phyloP scores from a whole-genome alignment of 1,140 invertebrate species.

The Drosophila nigrodunni region DNA sequence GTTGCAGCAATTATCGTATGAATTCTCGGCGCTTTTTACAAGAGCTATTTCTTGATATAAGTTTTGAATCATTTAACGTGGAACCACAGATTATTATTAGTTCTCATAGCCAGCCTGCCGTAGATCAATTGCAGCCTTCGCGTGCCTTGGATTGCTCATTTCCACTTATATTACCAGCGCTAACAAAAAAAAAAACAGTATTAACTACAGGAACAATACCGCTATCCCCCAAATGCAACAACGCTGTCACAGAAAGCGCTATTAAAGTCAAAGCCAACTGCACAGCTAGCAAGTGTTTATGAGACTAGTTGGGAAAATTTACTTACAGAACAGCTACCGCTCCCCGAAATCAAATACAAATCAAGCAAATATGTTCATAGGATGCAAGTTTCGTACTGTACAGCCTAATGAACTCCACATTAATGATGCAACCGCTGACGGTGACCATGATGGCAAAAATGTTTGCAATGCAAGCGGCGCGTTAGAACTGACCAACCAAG shows the following conservation, averaged over 20 bases:
- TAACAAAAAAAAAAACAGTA: background rate
- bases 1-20: constrained; percentile 92
- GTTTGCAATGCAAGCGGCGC: constrained; percentile 54
- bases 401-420: constrained; percentile 49
- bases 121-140: constrained; percentile 37
- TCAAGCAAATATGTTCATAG: background rate
- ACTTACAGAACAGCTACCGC: constrained; percentile 68
- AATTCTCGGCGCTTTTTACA: constrained; percentile 94
- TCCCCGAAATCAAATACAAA: constrained; percentile 23
- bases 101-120: constrained; percentile 47
- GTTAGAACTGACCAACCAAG: constrained; percentile 25
- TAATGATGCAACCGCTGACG: constrained; percentile 38
- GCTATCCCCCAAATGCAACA: constrained; percentile 8
- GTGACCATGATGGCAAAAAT: constrained; percentile 38
- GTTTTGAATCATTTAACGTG: constrained; percentile 87
- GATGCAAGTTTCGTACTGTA: background rate
- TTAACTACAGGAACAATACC: background rate
- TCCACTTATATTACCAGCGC: background rate
- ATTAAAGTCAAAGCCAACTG: constrained; percentile 71
- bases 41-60: constrained; percentile 96
- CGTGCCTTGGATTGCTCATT: background rate
- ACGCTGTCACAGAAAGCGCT: constrained; percentile 54
- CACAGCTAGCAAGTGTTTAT: constrained; percentile 78
- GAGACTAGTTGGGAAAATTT: constrained; percentile 84
- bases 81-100: constrained; percentile 85